Evolutionary conservation across 2,113 vertebrate genomes (phyloP), one percentile per base, ranked within the genome.

Genomic region (Polyodon spathula): DNA sequence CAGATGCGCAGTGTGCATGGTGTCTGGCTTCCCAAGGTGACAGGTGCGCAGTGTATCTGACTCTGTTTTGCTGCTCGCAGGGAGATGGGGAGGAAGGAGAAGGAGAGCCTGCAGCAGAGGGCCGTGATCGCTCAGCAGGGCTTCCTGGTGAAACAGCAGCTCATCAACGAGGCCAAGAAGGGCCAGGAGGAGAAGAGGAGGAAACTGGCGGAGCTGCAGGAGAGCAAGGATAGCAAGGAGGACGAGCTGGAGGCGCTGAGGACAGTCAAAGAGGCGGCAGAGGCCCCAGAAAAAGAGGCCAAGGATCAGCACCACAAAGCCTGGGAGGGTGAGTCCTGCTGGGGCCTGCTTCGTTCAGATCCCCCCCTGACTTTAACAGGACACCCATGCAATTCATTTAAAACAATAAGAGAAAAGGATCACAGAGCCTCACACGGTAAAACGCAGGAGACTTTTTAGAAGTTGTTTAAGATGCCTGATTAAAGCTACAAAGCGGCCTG

Each of bases 81-180:
- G 72, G 92, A 96, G 39, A 63, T 92, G 76, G 91, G 92, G 1
- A 86, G 79, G 8, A 86, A 89, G 67, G 92, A 95, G 68, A 85
- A 65, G 37, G 93, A 94, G 63, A 83, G 79, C 4, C 60, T 94
- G 40, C 84, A 87, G 74, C 85, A 89, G 73, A 75, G 89, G 78
- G 90, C 91, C 0, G 92, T 92, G 66, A 76, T 95, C 5, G 87
- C 92, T 7, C 85, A 85, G 0, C 92, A 95, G 62, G 93, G 93
- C 2, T 92, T 96, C 70, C 59, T 84, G 40, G 77, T 92, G 4
- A 96, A 93, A 69, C 84, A 89, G 54, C 76, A 88, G 50, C 87
- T 93, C 3, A 92, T 96, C 2, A 88, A 93, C 8, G 91, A 96
- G 56, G 89, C 90, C 56, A 91, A 89, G 73, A 89, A 70, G 41